A percentile compares a stretch with the other conserved stretches of the same genome.
Conservation (phyloP, 2,888 invertebrate genomes). For the Spisula subtruncata region DNA sequence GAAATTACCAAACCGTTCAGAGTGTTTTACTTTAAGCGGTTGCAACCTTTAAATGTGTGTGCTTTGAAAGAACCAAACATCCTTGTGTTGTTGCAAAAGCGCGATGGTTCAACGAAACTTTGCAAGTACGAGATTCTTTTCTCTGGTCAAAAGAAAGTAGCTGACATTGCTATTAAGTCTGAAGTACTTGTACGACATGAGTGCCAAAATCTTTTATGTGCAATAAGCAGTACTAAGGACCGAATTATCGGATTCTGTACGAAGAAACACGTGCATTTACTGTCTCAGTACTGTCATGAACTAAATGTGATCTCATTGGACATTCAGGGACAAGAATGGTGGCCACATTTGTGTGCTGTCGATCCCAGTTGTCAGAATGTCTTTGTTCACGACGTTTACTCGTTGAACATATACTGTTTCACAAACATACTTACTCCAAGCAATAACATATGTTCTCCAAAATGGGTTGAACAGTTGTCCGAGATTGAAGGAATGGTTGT, state of each 20-base stretch:
- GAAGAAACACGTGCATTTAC: slow-evolving; percentile 12
- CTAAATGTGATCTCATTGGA: neutral
- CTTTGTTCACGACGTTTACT: slow-evolving; percentile 19
- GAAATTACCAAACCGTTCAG: neutral
- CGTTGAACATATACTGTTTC: slow-evolving; percentile 19
- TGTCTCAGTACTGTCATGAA: neutral
- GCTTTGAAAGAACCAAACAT: neutral
- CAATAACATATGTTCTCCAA: neutral
- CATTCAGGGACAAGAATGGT: slow-evolving; percentile 15
- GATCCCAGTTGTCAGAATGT: slow-evolving; percentile 11
- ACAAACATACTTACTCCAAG: neutral
- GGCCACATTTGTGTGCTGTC: slow-evolving; percentile 7
- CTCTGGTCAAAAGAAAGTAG: neutral
- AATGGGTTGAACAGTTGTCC: neutral
- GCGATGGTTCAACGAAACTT: neutral
- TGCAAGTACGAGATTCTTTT: neutral
- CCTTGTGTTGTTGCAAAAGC: neutral
- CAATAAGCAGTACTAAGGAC: slow-evolving; percentile 10
- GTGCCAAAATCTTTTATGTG: neutral
- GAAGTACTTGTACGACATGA: neutral
- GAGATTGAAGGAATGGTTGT: slow-evolving; percentile 23
- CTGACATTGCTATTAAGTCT: neutral
- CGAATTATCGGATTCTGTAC: neutral
- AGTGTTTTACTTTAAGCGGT: neutral
- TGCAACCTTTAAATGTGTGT: neutral